Base-by-base conservation (phyloP, 2,113 vertebrate genomes). In the Tragelaphus strepsiceros region DNA sequence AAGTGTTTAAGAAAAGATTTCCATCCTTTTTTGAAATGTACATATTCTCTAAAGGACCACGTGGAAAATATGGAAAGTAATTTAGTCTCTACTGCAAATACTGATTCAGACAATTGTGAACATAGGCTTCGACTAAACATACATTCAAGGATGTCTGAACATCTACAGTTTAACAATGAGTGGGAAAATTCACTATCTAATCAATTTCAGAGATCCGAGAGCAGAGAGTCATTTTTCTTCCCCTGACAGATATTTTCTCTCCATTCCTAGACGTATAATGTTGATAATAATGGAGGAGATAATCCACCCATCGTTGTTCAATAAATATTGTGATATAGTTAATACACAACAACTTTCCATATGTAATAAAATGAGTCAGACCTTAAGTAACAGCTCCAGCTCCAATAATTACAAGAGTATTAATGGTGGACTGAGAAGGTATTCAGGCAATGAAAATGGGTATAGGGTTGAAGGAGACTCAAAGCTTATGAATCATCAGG, bases 111-210 rank as follows among this genome's bases (percentile, higher is more conserved):
- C 32, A 67, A n/a, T 67, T n/a, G 2, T 67, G 30, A 67, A 67
- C 0, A 0, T 67, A 19, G 32, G 30, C 64, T 67, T 67, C 0
- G 2, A 67, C 30, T 67, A n/a, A n/a, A 19, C 64, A 19, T n/a
- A 19, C 30, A 19, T 67, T n/a, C 62, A n/a, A 67, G 16, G 1
- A 67, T 67, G 8, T 67, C 62, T n/a, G 62, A n/a, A 67, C 32
- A 67, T 8, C 4, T 19, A 16, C 1, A n/a, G 8, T 67, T n/a
- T 19, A 67, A 67, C 7, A 64, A 7, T 64, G 62, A 67, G 32
- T 17, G 62, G 62, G 32, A n/a, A 67, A n/a, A n/a, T 2, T 19
- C 16, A 5, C 62, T 8, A 0, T n/a, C 30, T 67, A 67, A 32
- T 67, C 32, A 67, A 19, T 67, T 17, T 17, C 7, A 67, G 62